Conservation (phyloP, 37 sponge, comb jelly and placozoan genomes). For the Oscarella lobularis region DNA sequence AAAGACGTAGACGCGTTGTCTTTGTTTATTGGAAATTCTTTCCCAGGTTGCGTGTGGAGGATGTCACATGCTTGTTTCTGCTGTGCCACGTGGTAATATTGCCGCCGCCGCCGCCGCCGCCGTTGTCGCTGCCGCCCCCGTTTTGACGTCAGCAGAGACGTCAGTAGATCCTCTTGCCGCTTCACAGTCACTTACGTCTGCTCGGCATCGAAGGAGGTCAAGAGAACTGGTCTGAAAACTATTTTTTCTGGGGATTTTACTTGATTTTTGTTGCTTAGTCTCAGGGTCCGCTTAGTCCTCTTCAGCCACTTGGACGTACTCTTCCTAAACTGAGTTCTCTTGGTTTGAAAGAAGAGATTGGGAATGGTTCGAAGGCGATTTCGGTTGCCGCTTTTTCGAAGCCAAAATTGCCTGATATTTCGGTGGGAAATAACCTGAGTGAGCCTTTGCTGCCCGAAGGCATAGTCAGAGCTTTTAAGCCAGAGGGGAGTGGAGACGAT, state of each 20-base stretch:
- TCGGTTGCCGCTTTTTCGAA: background rate
- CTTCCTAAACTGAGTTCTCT: background rate
- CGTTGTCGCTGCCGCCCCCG: background rate
- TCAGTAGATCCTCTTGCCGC: background rate
- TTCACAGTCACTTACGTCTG: background rate
- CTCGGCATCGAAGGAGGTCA: background rate
- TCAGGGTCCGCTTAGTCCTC: background rate
- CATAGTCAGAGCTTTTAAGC: background rate
- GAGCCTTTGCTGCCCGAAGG: background rate
- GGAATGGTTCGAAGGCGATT: background rate
- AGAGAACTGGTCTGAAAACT: background rate
- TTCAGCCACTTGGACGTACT: background rate
- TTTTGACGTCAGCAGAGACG: background rate
- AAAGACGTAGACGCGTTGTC: background rate
- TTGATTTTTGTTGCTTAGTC: background rate
- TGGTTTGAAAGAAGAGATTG: too few relatives aligned
- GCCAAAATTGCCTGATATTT: background rate
- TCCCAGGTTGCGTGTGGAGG: background rate
- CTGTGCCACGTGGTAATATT: background rate
- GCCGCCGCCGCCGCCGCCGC: background rate
- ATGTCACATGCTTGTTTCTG: background rate
- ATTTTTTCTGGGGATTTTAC: too few relatives aligned
- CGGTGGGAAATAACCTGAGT: too few relatives aligned
- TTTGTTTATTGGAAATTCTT: background rate
- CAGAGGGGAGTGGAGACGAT: background rate